Conservation (phyloP, 2,888 invertebrate species). For the Tubiluchus corallicola region DNA sequence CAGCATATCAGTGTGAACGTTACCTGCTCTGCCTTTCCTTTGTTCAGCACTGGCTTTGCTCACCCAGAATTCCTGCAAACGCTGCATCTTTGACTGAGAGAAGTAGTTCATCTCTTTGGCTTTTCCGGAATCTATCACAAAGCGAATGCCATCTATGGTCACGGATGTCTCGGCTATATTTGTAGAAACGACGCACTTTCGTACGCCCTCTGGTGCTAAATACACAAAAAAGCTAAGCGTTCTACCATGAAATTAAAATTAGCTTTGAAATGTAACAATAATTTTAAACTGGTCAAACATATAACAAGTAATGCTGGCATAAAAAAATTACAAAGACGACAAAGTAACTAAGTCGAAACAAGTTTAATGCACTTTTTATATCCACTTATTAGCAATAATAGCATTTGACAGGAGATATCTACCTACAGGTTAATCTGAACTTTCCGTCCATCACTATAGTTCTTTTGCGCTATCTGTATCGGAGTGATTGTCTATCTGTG, state of each 20-base stretch:
- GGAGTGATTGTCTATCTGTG: too few species aligned
- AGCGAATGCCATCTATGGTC: constrained; percentile 92
- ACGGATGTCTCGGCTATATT: constrained; percentile 98
- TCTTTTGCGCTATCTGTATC: too few species aligned
- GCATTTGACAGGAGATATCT: too few species aligned
- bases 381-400: not conserved
- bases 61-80: constrained; percentile 79
- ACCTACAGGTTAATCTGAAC: too few species aligned
- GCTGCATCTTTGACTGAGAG: constrained; percentile 66
- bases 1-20: too few species aligned
- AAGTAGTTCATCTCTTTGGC: constrained; percentile 89
- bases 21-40: constrained; percentile 67
- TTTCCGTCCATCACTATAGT: too few species aligned
- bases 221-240: too few species aligned
- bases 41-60: constrained; percentile 96
- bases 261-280: too few species aligned
- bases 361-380: not conserved
- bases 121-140: constrained; percentile 92
- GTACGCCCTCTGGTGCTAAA: constrained; percentile 74
- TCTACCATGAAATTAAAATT: too few species aligned
- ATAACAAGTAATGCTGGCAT: constrained; percentile 6
- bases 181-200: constrained; percentile 92
- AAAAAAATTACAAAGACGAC: constrained; percentile 2
- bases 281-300: too few species aligned
- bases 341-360: not conserved